A percentile compares a stretch with the other conserved stretches of the same genome.
Evolutionary conservation across 2,113 vertebrate species (phyloP).

Genomic region (Glaucidium brasilianum): DNA sequence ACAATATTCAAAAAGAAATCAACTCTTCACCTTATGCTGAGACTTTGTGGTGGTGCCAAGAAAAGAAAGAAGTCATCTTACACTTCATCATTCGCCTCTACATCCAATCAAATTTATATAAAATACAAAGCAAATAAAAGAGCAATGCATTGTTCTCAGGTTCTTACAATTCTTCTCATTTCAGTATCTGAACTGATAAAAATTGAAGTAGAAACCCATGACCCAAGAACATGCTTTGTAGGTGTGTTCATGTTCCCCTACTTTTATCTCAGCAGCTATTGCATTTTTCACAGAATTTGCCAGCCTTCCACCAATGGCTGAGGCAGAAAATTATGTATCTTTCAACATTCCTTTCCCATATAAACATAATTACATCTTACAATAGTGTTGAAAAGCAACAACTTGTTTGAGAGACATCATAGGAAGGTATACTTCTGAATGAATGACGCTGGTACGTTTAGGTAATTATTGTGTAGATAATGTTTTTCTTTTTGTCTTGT

Average conservation of each 20-base stretch:
- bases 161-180: background rate
- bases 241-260: background rate
- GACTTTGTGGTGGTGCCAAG: no score
- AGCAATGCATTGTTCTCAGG: background rate
- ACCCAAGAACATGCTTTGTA: background rate
- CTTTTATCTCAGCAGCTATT: background rate
- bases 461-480: background rate
- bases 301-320: background rate
- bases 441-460: background rate
- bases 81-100: background rate
- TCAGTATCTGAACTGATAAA: background rate
- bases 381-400: background rate
- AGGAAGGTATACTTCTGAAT: background rate
- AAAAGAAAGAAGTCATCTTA: no score
- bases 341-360: background rate
- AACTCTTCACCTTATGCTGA: no score
- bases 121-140: background rate
- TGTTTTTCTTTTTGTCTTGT: constrained; percentile 25
- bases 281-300: background rate
- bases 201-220: background rate
- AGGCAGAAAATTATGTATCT: background rate
- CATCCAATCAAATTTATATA: background rate
- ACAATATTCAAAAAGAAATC: no score
- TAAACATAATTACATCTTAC: background rate
- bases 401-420: background rate